Evolutionary conservation across 2,797 vertebrate species (phyloP), one percentile per base, ranked within the genome.

Genomic region (Gymnocypris eckloni): DNA sequence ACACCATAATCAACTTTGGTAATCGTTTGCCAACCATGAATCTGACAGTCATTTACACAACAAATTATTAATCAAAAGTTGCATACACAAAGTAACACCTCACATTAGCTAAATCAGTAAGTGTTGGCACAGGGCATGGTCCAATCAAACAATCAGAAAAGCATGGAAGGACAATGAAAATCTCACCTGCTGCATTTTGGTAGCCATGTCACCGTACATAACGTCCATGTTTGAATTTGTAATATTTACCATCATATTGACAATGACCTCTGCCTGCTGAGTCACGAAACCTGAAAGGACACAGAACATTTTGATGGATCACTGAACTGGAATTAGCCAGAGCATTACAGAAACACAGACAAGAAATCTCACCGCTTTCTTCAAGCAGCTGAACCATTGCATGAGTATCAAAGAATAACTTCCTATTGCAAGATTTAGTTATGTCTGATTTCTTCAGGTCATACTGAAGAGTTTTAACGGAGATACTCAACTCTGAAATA

Each of bases 171-270:
- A 33, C 8, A 11, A 70, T n/a, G 1, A 37, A 69, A 66, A 45
- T 11, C 91, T 95, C 86, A 99, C 98, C 96, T 99, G 98, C 89
- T 98, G 97, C 79, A 95, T 94, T 94, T 99, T 99, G 90, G 97
- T 98, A 54, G 98, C 96, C 97, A 99, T 99, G 90, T 99, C 97
- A 69, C 93, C 91, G 81, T 98, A 97, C 91, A 98, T 89, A 33
- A 97, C 64, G 4, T 97, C 95, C 97, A 98, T 96, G 92, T 97
- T 98, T 79, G 94, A 94, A 85, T 95, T 95, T 6, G 96, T 96
- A 90, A 96, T 98, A 93, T 93, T 97, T 91, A 97, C 89, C 89
- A 99, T 90, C 0, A 96, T 91, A 83, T 95, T 94, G 0, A 99
- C 96, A 71, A 99, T 89, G 78, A 96, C 93, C 90, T 99, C 98